Percentiles rank a stretch among this genome's conserved stretches.
Conservation (phyloP, 2,113 vertebrate genomes). For the Neogobius melanostomus region DNA sequence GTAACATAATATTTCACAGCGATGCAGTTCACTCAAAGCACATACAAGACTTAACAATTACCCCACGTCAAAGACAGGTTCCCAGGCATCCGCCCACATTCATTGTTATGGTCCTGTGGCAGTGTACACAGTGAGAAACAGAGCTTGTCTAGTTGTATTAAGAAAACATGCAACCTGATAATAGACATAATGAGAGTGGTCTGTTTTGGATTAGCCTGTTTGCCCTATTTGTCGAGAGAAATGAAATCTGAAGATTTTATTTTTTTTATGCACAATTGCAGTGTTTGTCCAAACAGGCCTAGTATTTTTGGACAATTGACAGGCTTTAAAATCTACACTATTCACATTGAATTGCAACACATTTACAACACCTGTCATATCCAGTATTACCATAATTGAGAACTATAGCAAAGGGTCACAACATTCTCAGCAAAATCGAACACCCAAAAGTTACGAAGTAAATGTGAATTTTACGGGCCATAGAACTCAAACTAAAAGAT, state of each 20-base stretch:
- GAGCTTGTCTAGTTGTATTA: conserved; percentile 23
- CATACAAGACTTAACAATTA: not conserved
- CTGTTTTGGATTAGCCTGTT: conserved; percentile 25
- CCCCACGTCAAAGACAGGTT: not conserved
- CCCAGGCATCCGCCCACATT: conserved; percentile 12
- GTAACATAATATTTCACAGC: not conserved
- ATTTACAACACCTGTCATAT: no score
- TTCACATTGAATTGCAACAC: no score
- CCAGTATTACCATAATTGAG: no score
- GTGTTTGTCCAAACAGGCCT: conserved; percentile 28
- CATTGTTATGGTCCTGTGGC: conserved; percentile 2
- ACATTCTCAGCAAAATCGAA: no score
- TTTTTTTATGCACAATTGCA: not conserved
- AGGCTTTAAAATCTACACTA: no score
- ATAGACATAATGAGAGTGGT: conserved; percentile 30
- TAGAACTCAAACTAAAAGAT: no score
- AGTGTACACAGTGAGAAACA: conserved; percentile 13
- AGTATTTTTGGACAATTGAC: no score
- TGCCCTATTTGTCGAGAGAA: conserved; percentile 31
- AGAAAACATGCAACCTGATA: conserved; percentile 20
- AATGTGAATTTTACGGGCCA: no score
- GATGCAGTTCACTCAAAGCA: not conserved
- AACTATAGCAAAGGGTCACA: no score
- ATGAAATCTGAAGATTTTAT: conserved; percentile 34
- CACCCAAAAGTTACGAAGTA: no score